A percentile compares a stretch with the other conserved stretches of the same genome.
phyloP scores from a whole-genome alignment of 2,113 vertebrate species.

The Euleptes europaea region DNA sequence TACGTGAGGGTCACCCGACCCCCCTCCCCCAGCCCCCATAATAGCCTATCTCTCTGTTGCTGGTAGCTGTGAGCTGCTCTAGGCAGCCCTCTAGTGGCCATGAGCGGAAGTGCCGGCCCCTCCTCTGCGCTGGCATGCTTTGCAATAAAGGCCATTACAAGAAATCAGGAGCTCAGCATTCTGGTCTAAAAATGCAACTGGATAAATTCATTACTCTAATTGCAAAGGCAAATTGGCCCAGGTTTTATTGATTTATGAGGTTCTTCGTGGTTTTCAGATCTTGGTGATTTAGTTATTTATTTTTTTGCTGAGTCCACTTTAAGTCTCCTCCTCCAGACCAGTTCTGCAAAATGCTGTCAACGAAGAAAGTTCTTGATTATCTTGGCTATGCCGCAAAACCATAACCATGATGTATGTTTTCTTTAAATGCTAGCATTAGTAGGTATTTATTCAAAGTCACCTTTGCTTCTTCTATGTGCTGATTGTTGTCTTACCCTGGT shows the following conservation, averaged over 20 bases:
- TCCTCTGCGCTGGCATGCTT: background rate
- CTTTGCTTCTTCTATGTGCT: background rate
- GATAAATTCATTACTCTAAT: constrained; percentile 17
- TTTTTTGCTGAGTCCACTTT: background rate
- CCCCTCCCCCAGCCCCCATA: background rate
- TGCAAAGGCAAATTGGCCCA: constrained; percentile 7
- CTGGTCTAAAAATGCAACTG: background rate
- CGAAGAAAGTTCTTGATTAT: background rate
- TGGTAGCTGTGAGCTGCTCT: background rate
- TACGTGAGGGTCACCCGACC: no score
- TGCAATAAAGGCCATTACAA: background rate
- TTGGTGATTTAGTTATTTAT: no score
- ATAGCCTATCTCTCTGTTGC: background rate
- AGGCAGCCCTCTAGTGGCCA: background rate
- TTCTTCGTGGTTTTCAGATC: background rate
- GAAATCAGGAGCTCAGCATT: background rate
- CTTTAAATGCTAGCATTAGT: background rate
- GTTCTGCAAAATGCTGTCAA: background rate
- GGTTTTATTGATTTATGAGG: background rate
- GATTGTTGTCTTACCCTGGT: background rate
- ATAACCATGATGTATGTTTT: no score
- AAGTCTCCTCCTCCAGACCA: background rate
- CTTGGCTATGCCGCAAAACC: background rate
- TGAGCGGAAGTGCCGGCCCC: background rate
- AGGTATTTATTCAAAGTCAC: background rate